phyloP scores from a whole-genome alignment of 1,140 invertebrate species.

The Penaeus indicus region DNA sequence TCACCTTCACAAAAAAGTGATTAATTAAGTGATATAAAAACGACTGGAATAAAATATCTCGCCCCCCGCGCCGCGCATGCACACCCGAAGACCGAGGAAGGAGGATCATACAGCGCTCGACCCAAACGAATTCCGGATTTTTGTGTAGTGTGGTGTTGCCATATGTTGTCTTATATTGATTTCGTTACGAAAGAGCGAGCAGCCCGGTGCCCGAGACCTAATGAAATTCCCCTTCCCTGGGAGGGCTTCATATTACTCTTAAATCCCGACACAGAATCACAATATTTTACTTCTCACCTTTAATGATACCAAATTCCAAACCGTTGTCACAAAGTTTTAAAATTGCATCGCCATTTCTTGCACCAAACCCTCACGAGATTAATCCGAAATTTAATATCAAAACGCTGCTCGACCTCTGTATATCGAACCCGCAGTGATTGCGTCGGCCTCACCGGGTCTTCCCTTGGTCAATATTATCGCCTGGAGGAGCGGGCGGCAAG shows the following conservation, averaged over 20 bases:
- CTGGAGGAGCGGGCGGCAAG: background rate
- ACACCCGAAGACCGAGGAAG: too few species aligned
- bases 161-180: too few species aligned
- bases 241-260: background rate
- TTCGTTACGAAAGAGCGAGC: too few species aligned
- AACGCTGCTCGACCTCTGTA: slow-evolving; percentile 42
- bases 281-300: slow-evolving; percentile 5
- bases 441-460: background rate
- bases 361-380: slow-evolving; percentile 34
- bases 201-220: too few species aligned
- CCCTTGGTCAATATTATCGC: background rate
- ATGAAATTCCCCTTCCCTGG: too few species aligned
- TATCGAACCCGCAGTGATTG: background rate
- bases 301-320: slow-evolving; percentile 44
- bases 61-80: too few species aligned
- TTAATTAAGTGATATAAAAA: too few species aligned
- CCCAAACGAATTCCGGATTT: too few species aligned
- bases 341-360: slow-evolving; percentile 42
- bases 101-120: too few species aligned
- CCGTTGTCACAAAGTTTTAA: slow-evolving; percentile 49
- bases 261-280: slow-evolving; percentile 1
- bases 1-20: too few species aligned
- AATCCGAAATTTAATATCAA: slow-evolving; percentile 55
- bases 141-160: too few species aligned
- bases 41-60: too few species aligned